phyloP scores from a whole-genome alignment of 1,140 invertebrate genomes.

The Phthorimaea operculella region DNA sequence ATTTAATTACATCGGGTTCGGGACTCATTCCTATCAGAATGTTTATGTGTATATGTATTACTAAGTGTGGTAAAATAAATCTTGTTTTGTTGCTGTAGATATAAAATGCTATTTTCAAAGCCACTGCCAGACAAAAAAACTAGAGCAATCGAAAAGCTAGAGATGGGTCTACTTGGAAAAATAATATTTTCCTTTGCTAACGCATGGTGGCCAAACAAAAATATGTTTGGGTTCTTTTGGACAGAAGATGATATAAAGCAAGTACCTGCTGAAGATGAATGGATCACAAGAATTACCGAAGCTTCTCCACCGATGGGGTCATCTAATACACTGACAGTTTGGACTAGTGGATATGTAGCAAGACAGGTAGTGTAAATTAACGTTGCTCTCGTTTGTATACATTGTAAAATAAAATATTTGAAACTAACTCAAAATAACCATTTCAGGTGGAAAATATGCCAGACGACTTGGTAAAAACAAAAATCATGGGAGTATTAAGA shows the following conservation, averaged over 20 bases:
- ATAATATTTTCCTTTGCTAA: slow-evolving; percentile 30
- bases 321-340: not conserved
- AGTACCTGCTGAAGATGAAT: slow-evolving; percentile 18
- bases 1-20: no score
- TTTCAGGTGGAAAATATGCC: slow-evolving; percentile 42
- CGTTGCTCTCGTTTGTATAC: no score
- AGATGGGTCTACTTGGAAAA: slow-evolving; percentile 42
- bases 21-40: no score
- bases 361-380: not conserved
- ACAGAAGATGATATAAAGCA: slow-evolving; percentile 20
- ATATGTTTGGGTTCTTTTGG: slow-evolving; percentile 27
- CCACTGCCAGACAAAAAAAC: slow-evolving; percentile 29
- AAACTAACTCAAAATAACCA: no score
- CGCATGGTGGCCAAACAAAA: slow-evolving; percentile 19
- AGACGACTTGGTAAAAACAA: slow-evolving; percentile 23
- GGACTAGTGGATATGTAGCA: not conserved
- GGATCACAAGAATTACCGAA: slow-evolving; percentile 18
- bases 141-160: slow-evolving; percentile 29
- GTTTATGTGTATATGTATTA: no score
- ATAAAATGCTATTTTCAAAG: slow-evolving; percentile 25
- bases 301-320: not conserved
- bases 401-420: no score
- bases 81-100: slow-evolving; percentile 11
- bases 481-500: not conserved
- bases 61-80: no score